Evolutionary conservation across 2,113 vertebrate genomes (phyloP), one percentile per base, ranked within the genome.

Genomic region (Petrocephalus microphthalmus): DNA sequence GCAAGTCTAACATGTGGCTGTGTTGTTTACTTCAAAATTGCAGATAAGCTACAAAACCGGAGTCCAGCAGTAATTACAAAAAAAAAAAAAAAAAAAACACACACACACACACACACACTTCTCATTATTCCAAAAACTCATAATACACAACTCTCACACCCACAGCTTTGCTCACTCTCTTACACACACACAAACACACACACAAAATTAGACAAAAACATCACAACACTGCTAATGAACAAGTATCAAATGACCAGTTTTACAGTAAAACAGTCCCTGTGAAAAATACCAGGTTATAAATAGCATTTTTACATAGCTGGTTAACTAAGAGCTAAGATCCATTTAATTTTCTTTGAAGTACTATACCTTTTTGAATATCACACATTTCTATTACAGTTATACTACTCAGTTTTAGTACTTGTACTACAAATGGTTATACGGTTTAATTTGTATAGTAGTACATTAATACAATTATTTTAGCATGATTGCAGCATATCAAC

Each of bases 1-100:
- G n/a, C 2, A 47, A 54, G 47, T 85, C 84, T 54, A 85, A 10
- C 15, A 13, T 37, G 84, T 20, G 13, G 15, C 87, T 51, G 74
- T 85, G 29, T 25, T 54, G 29, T 25, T 54, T 83, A 90, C 94
- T 95, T 95, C 94, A 92, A 91, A 29, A 87, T 90, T 94, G 94
- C 89, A 89, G 88, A 53, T 78, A 85, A 74, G 83, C 87, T 88
- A 83, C 87, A 90, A 60, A 87, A 87, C 84, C 87, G 89, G 89
- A 90, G 89, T 90, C 89, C 56, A 42, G 71, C 71, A 42, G 33
- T 42, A 47, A 83, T 64, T 67, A 45, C 84, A 22, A 86, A 85
- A 85, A 53, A 45, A 86, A 67, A 84, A 87, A 87, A 64, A 84
- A 71, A 81, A n/a, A n/a, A n/a, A n/a, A n/a, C n/a, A n/a, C n/a